Evolutionary conservation across 1,140 invertebrate species (phyloP).

Genomic region (Lepidurus couesii): DNA sequence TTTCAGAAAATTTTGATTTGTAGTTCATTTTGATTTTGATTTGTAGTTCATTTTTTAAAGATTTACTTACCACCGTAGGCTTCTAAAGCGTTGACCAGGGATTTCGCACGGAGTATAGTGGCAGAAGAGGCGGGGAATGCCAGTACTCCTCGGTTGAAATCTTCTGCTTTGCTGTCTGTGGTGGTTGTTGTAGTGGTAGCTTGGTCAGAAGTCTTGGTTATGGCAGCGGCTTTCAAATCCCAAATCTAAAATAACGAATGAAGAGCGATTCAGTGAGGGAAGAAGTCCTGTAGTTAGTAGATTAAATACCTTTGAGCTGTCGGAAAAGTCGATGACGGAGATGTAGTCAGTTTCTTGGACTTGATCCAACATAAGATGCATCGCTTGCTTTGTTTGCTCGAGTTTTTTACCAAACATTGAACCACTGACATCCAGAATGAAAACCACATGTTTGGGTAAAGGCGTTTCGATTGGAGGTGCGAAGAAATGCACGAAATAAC

Average conservation of each 20-base stretch:
- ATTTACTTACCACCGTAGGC: background rate
- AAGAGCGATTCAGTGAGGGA: too few species aligned
- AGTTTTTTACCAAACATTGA: slow-evolving; percentile 63
- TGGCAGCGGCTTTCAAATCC: background rate
- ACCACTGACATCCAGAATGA: slow-evolving; percentile 64
- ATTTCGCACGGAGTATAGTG: background rate
- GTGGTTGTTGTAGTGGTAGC: background rate
- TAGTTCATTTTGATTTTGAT: background rate
- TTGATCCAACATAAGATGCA: slow-evolving; percentile 57
- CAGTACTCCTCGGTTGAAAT: background rate
- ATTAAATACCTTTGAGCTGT: slow-evolving; percentile 48
- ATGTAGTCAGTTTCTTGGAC: slow-evolving; percentile 58
- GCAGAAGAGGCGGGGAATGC: background rate
- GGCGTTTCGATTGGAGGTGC: slow-evolving; percentile 54
- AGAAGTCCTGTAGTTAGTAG: too few species aligned
- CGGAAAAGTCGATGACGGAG: slow-evolving; percentile 59
- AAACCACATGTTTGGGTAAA: slow-evolving; percentile 61
- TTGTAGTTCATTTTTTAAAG: background rate
- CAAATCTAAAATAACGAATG: background rate
- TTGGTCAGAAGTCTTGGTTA: too few species aligned
- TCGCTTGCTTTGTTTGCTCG: slow-evolving; percentile 58
- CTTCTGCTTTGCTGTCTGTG: background rate
- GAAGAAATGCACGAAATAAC: slow-evolving; percentile 72
- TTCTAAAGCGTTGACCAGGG: background rate
- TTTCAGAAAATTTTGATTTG: background rate